Evolutionary conservation across 2,797 vertebrate genomes (phyloP), one percentile per base, ranked within the genome.

Genomic region (Phyllotis vaccarum): DNA sequence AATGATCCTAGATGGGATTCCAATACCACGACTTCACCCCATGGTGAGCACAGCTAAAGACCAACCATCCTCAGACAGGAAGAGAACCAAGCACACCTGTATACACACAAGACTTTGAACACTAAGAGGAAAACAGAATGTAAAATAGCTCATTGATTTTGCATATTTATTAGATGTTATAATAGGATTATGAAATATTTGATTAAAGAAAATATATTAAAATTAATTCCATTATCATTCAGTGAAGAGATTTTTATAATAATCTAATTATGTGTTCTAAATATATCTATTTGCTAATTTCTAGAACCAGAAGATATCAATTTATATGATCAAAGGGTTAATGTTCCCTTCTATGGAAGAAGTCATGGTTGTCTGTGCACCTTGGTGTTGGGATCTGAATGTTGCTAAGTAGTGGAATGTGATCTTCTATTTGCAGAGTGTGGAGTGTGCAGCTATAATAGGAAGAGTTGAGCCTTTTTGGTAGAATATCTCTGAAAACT

Each of bases 141-240:
- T 21, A 43, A 94, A 64, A 13, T 54, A 83, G 31, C 34, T 80
- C 31, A 2, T 1, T 62, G 43, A 52, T 62, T 74, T 72, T 87
- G 64, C 49, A 37, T n/a, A 31, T 17, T 78, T 31, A 58, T 91
- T 43, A 70, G 14, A 81, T 40, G 19, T 85, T 68, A 81, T 14
- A n/a, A 81, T 72, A 52, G 37, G 54, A 43, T 54, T 89, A 74
- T 29, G n/a, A 72, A 58, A 52, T 1, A 14, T 66, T 60, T n/a
- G 34, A 13, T 83, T 46, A 75, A 94, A 91, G 34, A 56, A 86
- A 74, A 95, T 58, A n/a, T 17, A 27, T 70, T 75, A 88, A 86
- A 91, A 82, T 76, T 70, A 85, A 90, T 64, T 86, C 46, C 7
- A 22, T 29, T 29, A 34, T 78, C 54, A 49, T 93, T 86, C 70